phyloP scores from a whole-genome alignment of 2,113 vertebrate species.

The Rhombomys opimus region DNA sequence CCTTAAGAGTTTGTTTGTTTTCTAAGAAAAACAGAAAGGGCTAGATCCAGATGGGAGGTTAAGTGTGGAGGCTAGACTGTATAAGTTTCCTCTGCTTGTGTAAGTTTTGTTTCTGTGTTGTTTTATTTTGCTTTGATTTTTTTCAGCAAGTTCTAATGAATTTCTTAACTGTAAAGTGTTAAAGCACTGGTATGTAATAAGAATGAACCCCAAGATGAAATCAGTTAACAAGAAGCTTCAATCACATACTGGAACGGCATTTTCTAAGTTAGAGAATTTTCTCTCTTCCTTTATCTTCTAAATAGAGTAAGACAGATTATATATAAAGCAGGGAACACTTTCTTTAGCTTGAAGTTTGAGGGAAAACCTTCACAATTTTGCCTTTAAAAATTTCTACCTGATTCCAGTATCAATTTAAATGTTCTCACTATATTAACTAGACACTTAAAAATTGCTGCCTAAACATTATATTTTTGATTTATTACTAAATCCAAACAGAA shows the following conservation, averaged over 20 bases:
- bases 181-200: background rate
- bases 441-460: conserved; percentile 10
- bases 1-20: no score
- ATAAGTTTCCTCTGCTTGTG: background rate
- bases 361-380: background rate
- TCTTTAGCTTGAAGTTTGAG: background rate
- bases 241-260: background rate
- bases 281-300: background rate
- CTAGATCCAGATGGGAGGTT: no score
- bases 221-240: background rate
- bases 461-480: background rate
- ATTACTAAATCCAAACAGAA: conserved; percentile 1
- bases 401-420: conserved; percentile 25
- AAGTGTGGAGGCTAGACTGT: no score
- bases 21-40: no score
- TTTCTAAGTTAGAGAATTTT: background rate
- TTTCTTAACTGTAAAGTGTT: background rate
- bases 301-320: background rate
- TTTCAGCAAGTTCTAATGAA: background rate
- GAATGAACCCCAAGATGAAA: background rate
- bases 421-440: background rate
- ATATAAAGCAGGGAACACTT: background rate
- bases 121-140: background rate
- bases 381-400: background rate
- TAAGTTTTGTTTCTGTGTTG: background rate